Evolutionary conservation across 2,113 vertebrate genomes (phyloP), one percentile per base, ranked within the genome.

Genomic region (Plotosus lineatus): DNA sequence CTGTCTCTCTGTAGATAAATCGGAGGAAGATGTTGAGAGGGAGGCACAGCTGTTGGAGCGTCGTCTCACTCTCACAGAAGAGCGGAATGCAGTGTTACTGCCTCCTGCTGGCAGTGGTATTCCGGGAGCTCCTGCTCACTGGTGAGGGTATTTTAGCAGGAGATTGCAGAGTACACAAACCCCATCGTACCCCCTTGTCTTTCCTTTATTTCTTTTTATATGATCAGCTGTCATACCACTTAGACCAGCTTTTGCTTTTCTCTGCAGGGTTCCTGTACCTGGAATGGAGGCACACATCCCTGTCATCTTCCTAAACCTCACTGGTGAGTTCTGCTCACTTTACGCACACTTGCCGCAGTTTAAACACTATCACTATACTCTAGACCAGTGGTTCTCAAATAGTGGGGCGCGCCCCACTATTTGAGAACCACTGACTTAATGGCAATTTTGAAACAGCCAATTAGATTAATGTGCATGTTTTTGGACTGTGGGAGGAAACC

Each of bases 261-360:
- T 31, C 68, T 77, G 31, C 90, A 99, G 98, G 98, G 94, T 95
- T 71, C 97, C 97, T 31, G 92, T 94, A 69, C 90, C 96, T 28
- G 98, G 97, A 80, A 99, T 99, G 98, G 98, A 99, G 90, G 97
- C 93, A 0, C 98, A 99, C 83, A 97, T 95, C 88, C 98, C 98
- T 15, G 98, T 99, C 77, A 91, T 98, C 87, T 99, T 99, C 89
- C 95, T 99, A 56, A 95, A 97, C 85, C 92, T 99, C 78, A 97
- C 94, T 83, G 95, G 98, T 99, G 93, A 65, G 93, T 90, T 76
- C 31, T 69, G 28, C 36, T 15, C 14, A 42, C 1, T 23, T 72
- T 33, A 51, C 61, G 36, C 21, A 50, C 21, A 8, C 4, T 36
- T 17, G 36, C 36, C 40, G 3, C 4, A 40, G 19, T 19, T 3